Evolutionary conservation across 2,888 invertebrate genomes (phyloP).

Genomic region (Tetragonisca angustula): DNA sequence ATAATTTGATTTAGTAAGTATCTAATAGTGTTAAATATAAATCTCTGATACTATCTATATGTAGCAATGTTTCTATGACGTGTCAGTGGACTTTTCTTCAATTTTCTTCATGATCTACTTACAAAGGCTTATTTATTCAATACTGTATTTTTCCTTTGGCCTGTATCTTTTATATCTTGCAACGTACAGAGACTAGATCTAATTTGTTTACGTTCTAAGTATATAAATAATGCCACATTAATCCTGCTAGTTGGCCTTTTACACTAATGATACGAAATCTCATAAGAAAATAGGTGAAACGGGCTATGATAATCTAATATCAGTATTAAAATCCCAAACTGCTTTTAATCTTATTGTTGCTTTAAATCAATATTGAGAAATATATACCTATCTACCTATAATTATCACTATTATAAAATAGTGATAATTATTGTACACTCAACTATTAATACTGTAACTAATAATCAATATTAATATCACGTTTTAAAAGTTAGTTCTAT

Average conservation of each 20-base stretch:
- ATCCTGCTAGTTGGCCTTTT: not conserved
- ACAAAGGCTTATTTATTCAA: slow-evolving; percentile 9
- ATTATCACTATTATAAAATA: not conserved
- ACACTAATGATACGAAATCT: not conserved
- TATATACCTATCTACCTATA: not conserved
- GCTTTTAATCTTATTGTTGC: not conserved
- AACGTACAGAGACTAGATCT: not conserved
- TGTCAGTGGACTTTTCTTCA: not conserved
- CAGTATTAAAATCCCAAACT: not conserved
- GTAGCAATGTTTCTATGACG: not conserved
- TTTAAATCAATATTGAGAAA: not conserved
- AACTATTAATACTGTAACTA: not conserved
- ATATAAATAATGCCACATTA: slow-evolving; percentile 9
- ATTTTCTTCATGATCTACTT: not conserved
- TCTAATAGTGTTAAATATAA: not conserved
- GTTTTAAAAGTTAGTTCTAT: no score
- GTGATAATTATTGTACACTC: not conserved
- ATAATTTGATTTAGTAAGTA: not conserved
- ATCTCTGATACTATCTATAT: not conserved
- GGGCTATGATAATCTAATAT: not conserved
- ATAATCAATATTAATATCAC: no score
- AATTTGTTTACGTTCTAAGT: slow-evolving; percentile 20
- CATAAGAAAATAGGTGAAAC: not conserved
- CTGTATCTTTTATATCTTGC: not conserved
- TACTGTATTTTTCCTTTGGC: slow-evolving; percentile 10